A percentile compares a stretch with the other conserved stretches of the same genome.
phyloP scores from a whole-genome alignment of 1,140 invertebrate species.

The Parasteatoda tepidariorum region DNA sequence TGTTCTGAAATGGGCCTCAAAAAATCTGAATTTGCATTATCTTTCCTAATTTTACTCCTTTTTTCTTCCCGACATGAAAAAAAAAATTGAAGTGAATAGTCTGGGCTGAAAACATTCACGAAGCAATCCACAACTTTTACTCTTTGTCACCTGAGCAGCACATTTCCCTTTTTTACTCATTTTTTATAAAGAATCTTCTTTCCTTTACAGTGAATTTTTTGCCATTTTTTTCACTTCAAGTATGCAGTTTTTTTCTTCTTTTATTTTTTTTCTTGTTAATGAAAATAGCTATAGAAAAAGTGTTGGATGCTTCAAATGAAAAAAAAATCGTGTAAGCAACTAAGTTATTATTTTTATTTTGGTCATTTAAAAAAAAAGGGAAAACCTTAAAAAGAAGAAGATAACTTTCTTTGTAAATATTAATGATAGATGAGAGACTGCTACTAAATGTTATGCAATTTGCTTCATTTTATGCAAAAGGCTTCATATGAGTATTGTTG shows the following conservation, averaged over 20 bases:
- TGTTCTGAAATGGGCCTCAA: too few relatives aligned
- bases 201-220: not conserved
- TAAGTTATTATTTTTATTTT: constrained; percentile 25
- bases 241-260: constrained; percentile 42
- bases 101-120: constrained; percentile 27
- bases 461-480: constrained; percentile 11
- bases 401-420: constrained; percentile 22
- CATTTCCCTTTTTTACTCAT: constrained; percentile 9
- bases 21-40: too few relatives aligned
- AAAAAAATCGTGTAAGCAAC: constrained; percentile 26
- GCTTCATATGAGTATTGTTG: constrained; percentile 13
- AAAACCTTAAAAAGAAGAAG: constrained; percentile 9
- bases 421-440: constrained; percentile 48
- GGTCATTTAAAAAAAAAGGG: not conserved
- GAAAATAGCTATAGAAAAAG: constrained; percentile 9
- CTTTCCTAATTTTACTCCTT: too few relatives aligned
- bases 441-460: constrained; percentile 39
- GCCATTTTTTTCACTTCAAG: not conserved
- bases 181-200: not conserved
- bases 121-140: constrained; percentile 13
- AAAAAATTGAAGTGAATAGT: too few relatives aligned
- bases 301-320: not conserved
- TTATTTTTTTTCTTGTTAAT: constrained; percentile 44
- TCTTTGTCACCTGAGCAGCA: constrained; percentile 38
- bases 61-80: too few relatives aligned